Base-by-base conservation (phyloP, 2,888 invertebrate species). In the Punctoribates punctum region DNA sequence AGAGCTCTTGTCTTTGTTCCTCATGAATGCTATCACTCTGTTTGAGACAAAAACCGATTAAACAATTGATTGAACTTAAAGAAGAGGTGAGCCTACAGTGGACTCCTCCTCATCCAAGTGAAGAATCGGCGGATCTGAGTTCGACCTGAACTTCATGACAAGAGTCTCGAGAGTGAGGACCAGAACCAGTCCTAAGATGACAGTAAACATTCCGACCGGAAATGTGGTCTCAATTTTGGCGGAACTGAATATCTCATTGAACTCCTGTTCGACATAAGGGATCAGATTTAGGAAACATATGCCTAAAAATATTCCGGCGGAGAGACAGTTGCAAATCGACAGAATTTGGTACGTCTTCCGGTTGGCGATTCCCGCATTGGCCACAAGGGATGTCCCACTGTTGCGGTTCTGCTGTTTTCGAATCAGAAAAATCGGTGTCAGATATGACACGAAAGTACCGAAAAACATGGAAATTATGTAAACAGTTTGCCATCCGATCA, bases 231-330 rank as follows among this genome's bases (percentile, higher is more conserved):
- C 62, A 38, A 78, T 77, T 20, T 80, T 78, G 8, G 77, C 65
- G 67, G 78, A 79, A 25, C 78, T 78, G 73, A 84, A 79, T 9
- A 81, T 77, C 23, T 77, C 77, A 8, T 79, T 78, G 77, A 83
- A 81, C 62, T 82, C 80, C 65, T 83, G 82, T 42, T 81, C 78
- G 0, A 83, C 83, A 78, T 83, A 83, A 2, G 84, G 83, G 25
- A 85, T 78, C 9, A 85, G 80, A 72, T 83, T 82, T 3, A 85
- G 79, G 51, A 85, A 81, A 75, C 83, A 83, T 73, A 83, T 83
- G 0, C 82, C 84, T 13, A 85, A 80, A 78, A 85, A 85, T 11
- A 85, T 83, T 4, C 85, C 85, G 13, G 83, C 84, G 23, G 83
- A 82, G 67, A 84, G 80, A 77, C 84, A 84, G 78, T 83, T 83